Conservation (phyloP, 2,113 vertebrate species). For the Andinoacara biseriatus region DNA sequence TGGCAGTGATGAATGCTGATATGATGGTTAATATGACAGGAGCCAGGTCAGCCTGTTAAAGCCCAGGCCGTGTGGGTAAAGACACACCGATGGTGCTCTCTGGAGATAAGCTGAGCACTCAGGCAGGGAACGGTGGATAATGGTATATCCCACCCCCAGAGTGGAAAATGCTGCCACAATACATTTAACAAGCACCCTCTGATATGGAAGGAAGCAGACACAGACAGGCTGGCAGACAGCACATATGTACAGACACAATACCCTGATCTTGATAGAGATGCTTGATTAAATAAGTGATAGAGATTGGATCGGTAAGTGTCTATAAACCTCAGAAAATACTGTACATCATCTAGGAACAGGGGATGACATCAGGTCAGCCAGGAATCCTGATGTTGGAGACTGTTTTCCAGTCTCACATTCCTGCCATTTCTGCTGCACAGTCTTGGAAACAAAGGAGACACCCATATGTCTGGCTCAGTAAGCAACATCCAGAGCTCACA, state of each 20-base stretch:
- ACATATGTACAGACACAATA: neutral
- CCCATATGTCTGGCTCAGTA: constrained; percentile 9
- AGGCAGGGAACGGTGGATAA: constrained; percentile 16
- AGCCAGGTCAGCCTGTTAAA: constrained; percentile 40
- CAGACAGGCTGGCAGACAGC: constrained; percentile 6
- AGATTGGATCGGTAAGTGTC: neutral
- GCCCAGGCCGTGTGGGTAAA: constrained; percentile 4
- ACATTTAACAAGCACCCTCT: constrained; percentile 28
- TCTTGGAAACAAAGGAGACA: constrained; percentile 19
- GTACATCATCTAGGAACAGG: neutral
- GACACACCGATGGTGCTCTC: neutral
- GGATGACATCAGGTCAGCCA: constrained; percentile 23
- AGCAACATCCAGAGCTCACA: constrained; percentile 23
- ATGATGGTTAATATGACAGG: constrained; percentile 50
- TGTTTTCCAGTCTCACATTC: constrained; percentile 43
- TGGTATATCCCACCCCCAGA: constrained; percentile 11
- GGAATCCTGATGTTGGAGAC: constrained; percentile 20
- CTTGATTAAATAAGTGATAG: constrained; percentile 20
- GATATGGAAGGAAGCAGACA: constrained; percentile 21
- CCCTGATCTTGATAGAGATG: neutral
- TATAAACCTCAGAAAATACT: constrained; percentile 20
- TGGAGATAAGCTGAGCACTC: constrained; percentile 32
- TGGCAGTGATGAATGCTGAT: constrained; percentile 57
- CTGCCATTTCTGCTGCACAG: constrained; percentile 41
- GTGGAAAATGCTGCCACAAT: constrained; percentile 35